Evolutionary conservation across 2,113 vertebrate species (phyloP), one percentile per base, ranked within the genome.

Genomic region (Megalops atlanticus): DNA sequence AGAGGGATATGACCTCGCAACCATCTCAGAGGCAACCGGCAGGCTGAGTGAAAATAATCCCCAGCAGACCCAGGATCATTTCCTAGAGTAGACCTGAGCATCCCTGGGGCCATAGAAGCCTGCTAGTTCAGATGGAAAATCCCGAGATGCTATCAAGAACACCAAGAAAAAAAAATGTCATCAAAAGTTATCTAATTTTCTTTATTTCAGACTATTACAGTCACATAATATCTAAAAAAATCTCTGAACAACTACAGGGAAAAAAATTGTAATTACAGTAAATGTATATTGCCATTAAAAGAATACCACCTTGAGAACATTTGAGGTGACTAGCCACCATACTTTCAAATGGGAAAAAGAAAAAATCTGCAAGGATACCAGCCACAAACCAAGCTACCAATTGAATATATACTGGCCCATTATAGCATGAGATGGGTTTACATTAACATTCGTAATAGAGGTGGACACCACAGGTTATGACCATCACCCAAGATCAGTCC

Each of bases 171-270:
- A 64, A 64, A 64, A 11, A n/a, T n/a, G 58, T n/a, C n/a, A 64
- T 64, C 7, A 31, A 64, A 64, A 27, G 58, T 54, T 31, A 64
- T 31, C 58, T 64, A 64, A 64, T 1, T 27, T 64, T 64, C 58
- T 64, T 64, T 64, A 64, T 64, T 64, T 64, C 8, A 31, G 58
- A 31, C 8, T 27, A n/a, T 64, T 64, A 64, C 58, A 64, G 58
- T 64, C n/a, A n/a, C n/a, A n/a, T n/a, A n/a, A 7, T 64, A 31
- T 64, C 58, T 64, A 64, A 64, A 64, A 54, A 64, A 31, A 64
- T 58, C 7, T 64, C 58, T 64, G 58, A 64, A 64, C 58, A 64
- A 64, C 58, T 64, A 64, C 58, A 64, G 58, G 49, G 24, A 24
- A 54, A 21, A 16, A 31, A n/a, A n/a, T n/a, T n/a, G n/a, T 64